A percentile compares a stretch with the other conserved stretches of the same genome.
These are phyloP conservation scores for Netelia fuscicornis DNA, from an alignment of 2,888 invertebrate genomes.

Conservation along the genomic window DNA sequence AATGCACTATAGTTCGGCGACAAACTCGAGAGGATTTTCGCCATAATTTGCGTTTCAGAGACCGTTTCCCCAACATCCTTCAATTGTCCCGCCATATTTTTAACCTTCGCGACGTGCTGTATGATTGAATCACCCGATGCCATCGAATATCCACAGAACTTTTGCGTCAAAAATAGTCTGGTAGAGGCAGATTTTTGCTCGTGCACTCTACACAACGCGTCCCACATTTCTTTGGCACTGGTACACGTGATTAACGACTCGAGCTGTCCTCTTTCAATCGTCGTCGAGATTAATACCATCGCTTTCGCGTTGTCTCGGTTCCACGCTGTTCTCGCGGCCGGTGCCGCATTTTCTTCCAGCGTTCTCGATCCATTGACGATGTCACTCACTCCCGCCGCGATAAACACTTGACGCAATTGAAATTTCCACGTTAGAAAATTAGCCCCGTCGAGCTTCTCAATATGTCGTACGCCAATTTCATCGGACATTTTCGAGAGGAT, in stretches of 20 bases:
- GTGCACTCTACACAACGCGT: background rate
- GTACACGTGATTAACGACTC: background rate
- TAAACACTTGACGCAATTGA: background rate
- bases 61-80: background rate
- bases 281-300: background rate
- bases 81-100: background rate
- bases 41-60: background rate
- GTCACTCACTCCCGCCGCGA: background rate
- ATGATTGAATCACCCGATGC: constrained; percentile 5
- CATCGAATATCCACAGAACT: background rate
- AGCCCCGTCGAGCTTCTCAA: background rate
- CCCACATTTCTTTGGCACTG: background rate
- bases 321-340: background rate
- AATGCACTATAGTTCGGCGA: background rate
- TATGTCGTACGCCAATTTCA: background rate
- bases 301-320: background rate
- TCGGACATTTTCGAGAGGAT: background rate
- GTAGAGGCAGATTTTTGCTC: background rate
- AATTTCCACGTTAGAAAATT: background rate
- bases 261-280: background rate
- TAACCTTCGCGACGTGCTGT: constrained; percentile 2
- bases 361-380: background rate
- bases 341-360: background rate
- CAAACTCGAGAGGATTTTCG: constrained; percentile 5
- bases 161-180: background rate